Evolutionary conservation across 2,113 vertebrate species (phyloP).

Genomic region (Boleophthalmus pectinirostris): DNA sequence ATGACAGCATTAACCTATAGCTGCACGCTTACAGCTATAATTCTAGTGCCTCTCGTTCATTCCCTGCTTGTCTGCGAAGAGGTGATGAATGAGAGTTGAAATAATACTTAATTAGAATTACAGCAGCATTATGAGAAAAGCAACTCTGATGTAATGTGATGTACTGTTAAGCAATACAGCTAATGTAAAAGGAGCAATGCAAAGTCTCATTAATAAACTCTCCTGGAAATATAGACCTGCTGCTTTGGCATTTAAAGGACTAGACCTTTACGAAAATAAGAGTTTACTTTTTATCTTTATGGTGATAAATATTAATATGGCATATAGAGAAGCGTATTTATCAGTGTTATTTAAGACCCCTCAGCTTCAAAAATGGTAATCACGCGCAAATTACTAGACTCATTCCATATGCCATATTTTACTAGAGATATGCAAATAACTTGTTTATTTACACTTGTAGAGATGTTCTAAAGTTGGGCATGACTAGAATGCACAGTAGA

Average conservation of each 20-base stretch:
- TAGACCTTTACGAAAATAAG: too few species aligned
- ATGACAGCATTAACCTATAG: not conserved
- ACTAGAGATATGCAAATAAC: not conserved
- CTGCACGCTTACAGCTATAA: not conserved
- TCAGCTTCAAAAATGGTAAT: not conserved
- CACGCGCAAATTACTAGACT: not conserved
- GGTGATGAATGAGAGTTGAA: not conserved
- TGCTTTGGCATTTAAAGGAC: not conserved
- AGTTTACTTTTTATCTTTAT: not conserved
- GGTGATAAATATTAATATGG: not conserved
- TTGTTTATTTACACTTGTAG: not conserved
- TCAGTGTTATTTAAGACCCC: too few species aligned
- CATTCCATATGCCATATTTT: not conserved
- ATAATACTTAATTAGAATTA: slow-evolving; percentile 4
- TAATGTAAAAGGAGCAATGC: not conserved
- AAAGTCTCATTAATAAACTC: not conserved
- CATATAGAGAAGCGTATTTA: not conserved
- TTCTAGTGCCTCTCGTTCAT: not conserved
- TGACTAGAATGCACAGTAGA: not conserved
- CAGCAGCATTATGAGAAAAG: not conserved
- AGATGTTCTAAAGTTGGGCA: not conserved
- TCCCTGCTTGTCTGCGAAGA: not conserved
- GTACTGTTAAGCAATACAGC: not conserved
- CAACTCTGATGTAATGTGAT: not conserved
- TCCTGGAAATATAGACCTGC: not conserved